Evolutionary conservation across 2,113 vertebrate species (phyloP).

Genomic region (Chascanopsetta lugubris): DNA sequence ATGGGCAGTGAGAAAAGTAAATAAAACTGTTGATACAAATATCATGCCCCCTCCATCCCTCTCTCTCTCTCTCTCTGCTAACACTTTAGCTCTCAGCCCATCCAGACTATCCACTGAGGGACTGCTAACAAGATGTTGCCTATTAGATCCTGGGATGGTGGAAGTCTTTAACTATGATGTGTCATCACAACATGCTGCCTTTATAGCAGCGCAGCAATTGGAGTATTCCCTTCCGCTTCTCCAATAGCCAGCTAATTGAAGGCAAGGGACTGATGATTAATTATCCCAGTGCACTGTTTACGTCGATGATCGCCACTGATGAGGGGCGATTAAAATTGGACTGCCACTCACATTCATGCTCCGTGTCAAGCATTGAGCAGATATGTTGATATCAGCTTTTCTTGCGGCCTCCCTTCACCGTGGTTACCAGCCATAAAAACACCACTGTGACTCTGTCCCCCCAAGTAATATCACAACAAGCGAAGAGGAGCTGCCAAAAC

Average conservation of each 20-base stretch:
- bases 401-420: neutral
- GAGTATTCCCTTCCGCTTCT: conserved; percentile 57
- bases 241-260: conserved; percentile 61
- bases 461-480: neutral
- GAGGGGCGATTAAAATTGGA: conserved; percentile 66
- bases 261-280: conserved; percentile 65
- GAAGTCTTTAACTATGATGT: conserved; percentile 61
- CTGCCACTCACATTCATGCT: conserved; percentile 54
- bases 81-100: conserved; percentile 18
- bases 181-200: conserved; percentile 60
- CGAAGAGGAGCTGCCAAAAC: neutral
- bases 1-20: conserved; percentile 4
- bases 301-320: conserved; percentile 58
- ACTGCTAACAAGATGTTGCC: conserved; percentile 61
- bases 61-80: conserved; percentile 11
- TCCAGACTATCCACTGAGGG: conserved; percentile 35
- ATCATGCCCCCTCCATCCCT: neutral
- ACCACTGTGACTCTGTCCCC: neutral
- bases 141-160: conserved; percentile 55
- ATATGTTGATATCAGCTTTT: conserved; percentile 31
- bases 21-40: neutral
- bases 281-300: conserved; percentile 63
- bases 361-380: conserved; percentile 38
- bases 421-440: neutral
- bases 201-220: conserved; percentile 54